Evolutionary conservation across 2,888 invertebrate genomes (phyloP).

Genomic region (Litoditis marina): DNA sequence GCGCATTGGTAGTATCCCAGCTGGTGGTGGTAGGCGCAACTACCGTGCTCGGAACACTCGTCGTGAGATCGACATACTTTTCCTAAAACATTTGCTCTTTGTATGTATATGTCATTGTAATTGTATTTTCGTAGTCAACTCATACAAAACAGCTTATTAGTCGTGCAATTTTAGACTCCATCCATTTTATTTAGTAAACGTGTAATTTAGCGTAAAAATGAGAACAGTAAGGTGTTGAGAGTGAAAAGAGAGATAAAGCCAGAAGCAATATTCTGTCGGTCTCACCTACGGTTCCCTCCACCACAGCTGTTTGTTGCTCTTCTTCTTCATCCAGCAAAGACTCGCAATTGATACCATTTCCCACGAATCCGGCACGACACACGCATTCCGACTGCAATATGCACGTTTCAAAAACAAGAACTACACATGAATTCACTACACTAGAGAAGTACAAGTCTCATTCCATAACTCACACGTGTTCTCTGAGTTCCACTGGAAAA

Average conservation of each 20-base stretch:
- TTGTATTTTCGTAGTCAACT: too few species aligned
- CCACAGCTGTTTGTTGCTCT: neutral
- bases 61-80: constrained; percentile 54
- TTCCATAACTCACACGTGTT: too few species aligned
- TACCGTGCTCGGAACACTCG: constrained; percentile 56
- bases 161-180: too few species aligned
- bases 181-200: neutral
- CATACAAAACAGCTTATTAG: too few species aligned
- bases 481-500: too few species aligned
- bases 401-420: neutral
- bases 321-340: constrained; percentile 36
- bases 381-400: constrained; percentile 67
- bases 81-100: too few species aligned
- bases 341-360: constrained; percentile 69
- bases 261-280: too few species aligned
- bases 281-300: constrained; percentile 17
- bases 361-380: constrained; percentile 71
- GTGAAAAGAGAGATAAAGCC: neutral
- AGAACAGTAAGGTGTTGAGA: neutral
- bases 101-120: too few species aligned
- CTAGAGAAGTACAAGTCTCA: too few species aligned
- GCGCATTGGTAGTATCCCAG: constrained; percentile 55
- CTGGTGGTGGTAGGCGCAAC: constrained; percentile 51
- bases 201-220: neutral
- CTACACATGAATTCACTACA: too few species aligned